These are phyloP conservation scores for Thera obeliscata DNA, from an alignment of 2,888 invertebrate species.

Conservation along the genomic window DNA sequence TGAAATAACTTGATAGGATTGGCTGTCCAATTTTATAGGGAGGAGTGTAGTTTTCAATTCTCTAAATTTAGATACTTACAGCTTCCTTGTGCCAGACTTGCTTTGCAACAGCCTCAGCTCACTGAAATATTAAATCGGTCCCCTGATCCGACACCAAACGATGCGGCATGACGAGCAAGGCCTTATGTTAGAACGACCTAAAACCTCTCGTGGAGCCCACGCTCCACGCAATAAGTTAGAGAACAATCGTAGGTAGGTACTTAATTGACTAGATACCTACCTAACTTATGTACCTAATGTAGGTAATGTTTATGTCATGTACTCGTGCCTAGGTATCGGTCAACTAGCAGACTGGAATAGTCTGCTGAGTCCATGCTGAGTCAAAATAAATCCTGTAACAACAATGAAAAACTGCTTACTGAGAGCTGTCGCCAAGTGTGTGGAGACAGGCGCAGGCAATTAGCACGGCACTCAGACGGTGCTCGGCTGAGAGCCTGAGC, in stretches of 20 bases:
- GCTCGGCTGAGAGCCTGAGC: conserved; percentile 23
- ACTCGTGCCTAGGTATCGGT: no score
- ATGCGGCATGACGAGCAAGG: conserved; percentile 1
- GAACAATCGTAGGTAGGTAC: no score
- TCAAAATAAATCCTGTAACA: conserved; percentile 4
- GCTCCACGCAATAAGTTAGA: no score
- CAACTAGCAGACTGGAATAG: no score
- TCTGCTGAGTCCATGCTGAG: not conserved
- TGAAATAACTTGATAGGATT: no score
- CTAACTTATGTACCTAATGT: no score
- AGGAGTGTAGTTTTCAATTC: conserved; percentile 25
- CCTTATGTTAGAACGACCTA: no score
- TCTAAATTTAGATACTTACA: conserved; percentile 57
- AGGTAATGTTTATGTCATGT: no score
- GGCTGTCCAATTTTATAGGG: no score
- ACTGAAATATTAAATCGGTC: conserved; percentile 58
- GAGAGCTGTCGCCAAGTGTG: conserved; percentile 23
- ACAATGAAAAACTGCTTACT: conserved; percentile 29
- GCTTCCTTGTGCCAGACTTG: conserved; percentile 47
- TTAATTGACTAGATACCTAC: no score
- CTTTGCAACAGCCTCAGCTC: conserved; percentile 26
- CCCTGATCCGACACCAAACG: conserved; percentile 3
- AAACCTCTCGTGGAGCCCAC: no score
- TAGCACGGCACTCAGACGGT: conserved; percentile 32
- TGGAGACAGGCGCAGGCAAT: conserved; percentile 28